phyloP scores from a whole-genome alignment of 2,113 vertebrate genomes.

The Urocynchramus pylzowi region DNA sequence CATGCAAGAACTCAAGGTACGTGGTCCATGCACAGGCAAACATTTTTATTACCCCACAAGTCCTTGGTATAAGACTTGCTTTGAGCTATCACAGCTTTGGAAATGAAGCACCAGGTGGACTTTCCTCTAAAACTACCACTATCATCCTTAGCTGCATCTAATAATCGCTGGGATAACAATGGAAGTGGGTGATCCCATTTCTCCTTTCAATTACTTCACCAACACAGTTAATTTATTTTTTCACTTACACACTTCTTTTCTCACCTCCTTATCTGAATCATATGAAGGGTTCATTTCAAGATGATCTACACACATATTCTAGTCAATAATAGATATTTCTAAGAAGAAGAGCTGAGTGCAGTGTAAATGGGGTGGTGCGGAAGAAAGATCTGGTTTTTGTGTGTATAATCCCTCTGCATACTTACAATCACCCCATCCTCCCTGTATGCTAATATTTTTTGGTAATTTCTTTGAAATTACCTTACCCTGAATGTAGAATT shows the following conservation, averaged over 20 bases:
- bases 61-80: background rate
- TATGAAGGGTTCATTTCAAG: conserved; percentile 40
- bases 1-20: background rate
- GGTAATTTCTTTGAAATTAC: background rate
- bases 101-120: background rate
- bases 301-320: conserved; percentile 11
- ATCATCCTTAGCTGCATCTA: background rate
- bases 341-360: background rate
- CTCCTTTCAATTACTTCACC: conserved; percentile 2
- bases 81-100: background rate
- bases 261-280: conserved; percentile 18
- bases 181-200: background rate
- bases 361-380: background rate
- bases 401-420: background rate
- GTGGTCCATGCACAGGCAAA: background rate
- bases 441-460: background rate
- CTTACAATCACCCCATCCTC: background rate
- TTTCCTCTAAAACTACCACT: background rate
- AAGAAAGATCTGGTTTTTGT: background rate
- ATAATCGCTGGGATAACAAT: background rate
- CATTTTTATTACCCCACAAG: background rate
- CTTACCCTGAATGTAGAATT: conserved; percentile 30
- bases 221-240: background rate
- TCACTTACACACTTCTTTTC: background rate
- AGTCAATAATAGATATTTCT: conserved; percentile 43